Percentiles rank a stretch among this genome's conserved stretches.
Conservation (phyloP, 2,888 invertebrate genomes). For the Drosophila setosimentum region DNA sequence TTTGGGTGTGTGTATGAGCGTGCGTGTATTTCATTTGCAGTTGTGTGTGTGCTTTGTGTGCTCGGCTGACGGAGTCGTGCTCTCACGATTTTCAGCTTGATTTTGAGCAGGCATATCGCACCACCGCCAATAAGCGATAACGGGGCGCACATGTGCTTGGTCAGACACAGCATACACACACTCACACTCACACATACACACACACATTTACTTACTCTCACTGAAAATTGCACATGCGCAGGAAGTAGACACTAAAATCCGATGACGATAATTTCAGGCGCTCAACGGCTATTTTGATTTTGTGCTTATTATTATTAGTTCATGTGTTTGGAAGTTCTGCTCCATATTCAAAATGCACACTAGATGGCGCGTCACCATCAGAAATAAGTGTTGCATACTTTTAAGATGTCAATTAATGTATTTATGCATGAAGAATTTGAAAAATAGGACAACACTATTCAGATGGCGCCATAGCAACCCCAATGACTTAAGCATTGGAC, state of each 20-base stretch:
- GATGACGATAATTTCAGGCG: slow-evolving; percentile 49
- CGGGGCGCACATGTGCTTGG: slow-evolving; percentile 17
- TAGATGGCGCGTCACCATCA: slow-evolving; percentile 29
- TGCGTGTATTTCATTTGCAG: too few relatives aligned
- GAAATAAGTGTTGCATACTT: slow-evolving; percentile 16
- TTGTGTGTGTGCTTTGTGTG: slow-evolving; percentile 17
- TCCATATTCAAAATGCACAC: slow-evolving; percentile 2
- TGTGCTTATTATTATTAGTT: slow-evolving; percentile 10
- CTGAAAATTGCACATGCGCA: slow-evolving; percentile 67
- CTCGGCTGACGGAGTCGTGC: slow-evolving; percentile 26
- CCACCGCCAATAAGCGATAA: slow-evolving; percentile 35
- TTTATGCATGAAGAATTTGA: background rate
- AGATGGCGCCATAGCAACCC: slow-evolving; percentile 26
- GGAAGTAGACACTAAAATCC: slow-evolving; percentile 41
- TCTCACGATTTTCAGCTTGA: slow-evolving; percentile 45
- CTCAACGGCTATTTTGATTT: slow-evolving; percentile 8
- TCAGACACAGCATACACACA: slow-evolving; percentile 10
- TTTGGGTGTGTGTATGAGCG: slow-evolving; percentile 4
- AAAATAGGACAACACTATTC: slow-evolving; percentile 12
- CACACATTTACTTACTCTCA: slow-evolving; percentile 23
- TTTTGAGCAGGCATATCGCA: slow-evolving; percentile 58
- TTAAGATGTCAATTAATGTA: background rate
- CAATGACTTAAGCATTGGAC: background rate
- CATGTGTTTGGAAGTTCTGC: background rate
- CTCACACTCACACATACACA: slow-evolving; percentile 9